Percentiles rank a stretch among this genome's conserved stretches.
These are phyloP conservation scores for Linurgus olivaceus DNA, from an alignment of 2,797 vertebrate species.

Conservation along the genomic window DNA sequence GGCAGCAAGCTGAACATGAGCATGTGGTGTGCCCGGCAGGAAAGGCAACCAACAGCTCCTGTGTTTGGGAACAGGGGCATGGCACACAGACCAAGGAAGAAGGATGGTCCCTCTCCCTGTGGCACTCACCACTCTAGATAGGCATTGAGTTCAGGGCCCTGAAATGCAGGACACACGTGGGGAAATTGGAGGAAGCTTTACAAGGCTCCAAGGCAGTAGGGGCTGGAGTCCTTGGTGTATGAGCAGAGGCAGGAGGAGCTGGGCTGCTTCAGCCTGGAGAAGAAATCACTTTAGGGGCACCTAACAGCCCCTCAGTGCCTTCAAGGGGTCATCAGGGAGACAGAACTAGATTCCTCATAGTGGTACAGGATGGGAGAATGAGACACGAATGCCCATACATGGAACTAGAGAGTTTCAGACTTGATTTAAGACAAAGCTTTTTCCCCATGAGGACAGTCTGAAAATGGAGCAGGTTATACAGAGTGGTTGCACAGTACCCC, in stretches of 20 bases:
- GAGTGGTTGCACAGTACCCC: not conserved
- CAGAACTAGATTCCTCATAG: not conserved
- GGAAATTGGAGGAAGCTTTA: not conserved
- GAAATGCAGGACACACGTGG: not conserved
- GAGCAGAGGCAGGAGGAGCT: not conserved
- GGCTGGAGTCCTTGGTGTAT: rapidly evolving
- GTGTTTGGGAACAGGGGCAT: not conserved
- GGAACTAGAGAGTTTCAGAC: not conserved
- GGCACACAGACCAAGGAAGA: not conserved
- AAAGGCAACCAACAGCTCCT: not conserved
- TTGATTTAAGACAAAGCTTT: not conserved
- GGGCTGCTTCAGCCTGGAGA: not conserved
- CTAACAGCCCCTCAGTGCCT: not conserved
- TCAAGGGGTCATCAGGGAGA: rapidly evolving
- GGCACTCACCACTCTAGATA: too few species aligned
- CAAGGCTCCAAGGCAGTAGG: not conserved
- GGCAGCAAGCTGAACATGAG: not conserved
- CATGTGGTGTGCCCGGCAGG: rapidly evolving
- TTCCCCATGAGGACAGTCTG: not conserved
- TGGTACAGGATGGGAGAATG: not conserved
- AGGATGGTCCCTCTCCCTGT: rapidly evolving
- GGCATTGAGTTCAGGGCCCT: not conserved
- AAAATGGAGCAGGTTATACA: not conserved
- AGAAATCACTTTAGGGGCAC: not conserved
- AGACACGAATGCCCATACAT: not conserved